Conservation (phyloP, 2,888 invertebrate species). For the Neuroscelio doddi region DNA sequence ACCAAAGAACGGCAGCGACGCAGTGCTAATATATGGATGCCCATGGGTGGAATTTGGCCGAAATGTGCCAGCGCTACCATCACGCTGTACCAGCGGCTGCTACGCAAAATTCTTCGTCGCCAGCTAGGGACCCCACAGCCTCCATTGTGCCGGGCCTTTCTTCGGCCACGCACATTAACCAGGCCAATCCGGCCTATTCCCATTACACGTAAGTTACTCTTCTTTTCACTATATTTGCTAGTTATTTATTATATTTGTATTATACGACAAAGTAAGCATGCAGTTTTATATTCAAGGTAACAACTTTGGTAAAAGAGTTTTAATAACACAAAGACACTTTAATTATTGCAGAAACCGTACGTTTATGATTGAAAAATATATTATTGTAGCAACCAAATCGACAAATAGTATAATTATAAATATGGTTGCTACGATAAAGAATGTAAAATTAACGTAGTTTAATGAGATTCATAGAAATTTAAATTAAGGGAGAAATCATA, state of each 20-base stretch:
- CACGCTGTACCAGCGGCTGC: conserved; percentile 66
- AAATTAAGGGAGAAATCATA: no score
- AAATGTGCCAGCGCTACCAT: conserved; percentile 72
- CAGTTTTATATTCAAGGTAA: no score
- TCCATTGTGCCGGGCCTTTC: conserved; percentile 65
- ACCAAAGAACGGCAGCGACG: conserved; percentile 66
- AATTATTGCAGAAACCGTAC: no score
- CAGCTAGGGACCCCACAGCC: conserved; percentile 67
- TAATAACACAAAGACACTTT: no score
- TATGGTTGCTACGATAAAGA: no score
- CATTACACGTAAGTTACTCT: conserved; percentile 69
- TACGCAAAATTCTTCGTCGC: conserved; percentile 66
- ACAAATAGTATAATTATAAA: neutral
- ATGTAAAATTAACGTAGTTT: no score
- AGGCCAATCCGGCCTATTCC: conserved; percentile 68
- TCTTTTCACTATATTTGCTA: conserved; percentile 10
- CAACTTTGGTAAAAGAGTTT: no score
- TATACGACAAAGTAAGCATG: no score
- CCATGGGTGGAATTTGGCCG: conserved; percentile 73
- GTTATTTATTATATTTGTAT: no score
- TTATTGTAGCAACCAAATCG: no score
- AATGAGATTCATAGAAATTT: no score
- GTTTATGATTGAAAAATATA: no score
- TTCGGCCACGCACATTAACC: conserved; percentile 66
- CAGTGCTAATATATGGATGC: conserved; percentile 71